phyloP scores from a whole-genome alignment of 2,888 invertebrate species.

The Anodontia alba region DNA sequence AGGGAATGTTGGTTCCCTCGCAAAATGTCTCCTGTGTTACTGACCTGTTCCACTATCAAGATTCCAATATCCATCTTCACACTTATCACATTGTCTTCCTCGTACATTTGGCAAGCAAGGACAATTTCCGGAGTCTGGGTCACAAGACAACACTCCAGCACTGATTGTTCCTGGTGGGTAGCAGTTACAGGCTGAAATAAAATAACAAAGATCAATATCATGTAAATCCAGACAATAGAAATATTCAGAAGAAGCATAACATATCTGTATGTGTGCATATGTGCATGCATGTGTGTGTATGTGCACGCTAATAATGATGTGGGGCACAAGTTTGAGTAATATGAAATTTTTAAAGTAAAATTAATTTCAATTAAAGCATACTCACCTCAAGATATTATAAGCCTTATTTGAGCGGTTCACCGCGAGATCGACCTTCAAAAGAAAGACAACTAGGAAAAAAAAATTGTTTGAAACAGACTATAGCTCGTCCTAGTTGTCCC shows the following conservation, averaged over 20 bases:
- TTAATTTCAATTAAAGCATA: no score
- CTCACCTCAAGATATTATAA: no score
- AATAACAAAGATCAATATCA: background rate
- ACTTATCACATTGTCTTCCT: constrained; percentile 82
- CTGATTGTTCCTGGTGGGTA: constrained; percentile 89
- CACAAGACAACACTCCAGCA: constrained; percentile 80
- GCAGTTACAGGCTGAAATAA: constrained; percentile 94
- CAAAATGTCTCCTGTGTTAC: constrained; percentile 5
- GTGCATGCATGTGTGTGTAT: no score
- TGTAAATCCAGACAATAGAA: background rate
- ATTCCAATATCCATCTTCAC: constrained; percentile 85
- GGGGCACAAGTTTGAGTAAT: no score
- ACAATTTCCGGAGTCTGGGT: constrained; percentile 82
- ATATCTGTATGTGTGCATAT: background rate
- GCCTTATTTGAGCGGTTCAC: no score
- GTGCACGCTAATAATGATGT: no score
- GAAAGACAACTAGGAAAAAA: no score
- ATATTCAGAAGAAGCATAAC: background rate
- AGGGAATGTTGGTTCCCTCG: no score
- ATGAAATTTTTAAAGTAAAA: no score
- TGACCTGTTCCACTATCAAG: constrained; percentile 89
- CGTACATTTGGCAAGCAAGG: constrained; percentile 81
- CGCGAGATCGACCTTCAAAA: no score
- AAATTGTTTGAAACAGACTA: no score
- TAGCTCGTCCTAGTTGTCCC: no score